Evolutionary conservation across 2,888 invertebrate genomes (phyloP).

Genomic region (Bellardia pandia): DNA sequence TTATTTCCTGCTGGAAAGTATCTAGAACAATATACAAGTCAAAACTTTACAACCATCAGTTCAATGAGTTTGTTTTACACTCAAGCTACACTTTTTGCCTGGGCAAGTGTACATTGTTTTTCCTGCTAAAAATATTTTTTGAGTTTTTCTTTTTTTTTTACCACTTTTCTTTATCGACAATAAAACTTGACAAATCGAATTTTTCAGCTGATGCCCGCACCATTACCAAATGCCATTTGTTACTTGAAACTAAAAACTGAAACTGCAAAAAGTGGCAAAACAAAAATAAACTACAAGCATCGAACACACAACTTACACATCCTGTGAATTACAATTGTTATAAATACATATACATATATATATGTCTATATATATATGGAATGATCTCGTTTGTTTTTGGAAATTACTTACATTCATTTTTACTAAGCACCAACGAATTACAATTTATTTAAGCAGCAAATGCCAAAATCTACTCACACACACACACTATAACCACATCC

Average conservation of each 20-base stretch:
- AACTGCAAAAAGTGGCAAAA: slow-evolving; percentile 1
- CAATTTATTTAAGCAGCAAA: slow-evolving; percentile 71
- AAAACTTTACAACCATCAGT: slow-evolving; percentile 24
- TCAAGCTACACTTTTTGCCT: background rate
- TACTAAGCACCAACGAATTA: slow-evolving; percentile 56
- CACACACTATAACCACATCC: background rate
- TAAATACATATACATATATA: background rate
- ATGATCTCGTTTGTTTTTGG: slow-evolving; percentile 53
- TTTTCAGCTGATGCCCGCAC: slow-evolving; percentile 72
- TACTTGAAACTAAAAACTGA: slow-evolving; percentile 44
- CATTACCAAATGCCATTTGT: slow-evolving; percentile 68
- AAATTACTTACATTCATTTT: slow-evolving; percentile 49
- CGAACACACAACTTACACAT: slow-evolving; percentile 42
- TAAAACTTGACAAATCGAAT: slow-evolving; percentile 74
- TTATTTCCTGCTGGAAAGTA: background rate
- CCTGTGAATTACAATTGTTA: slow-evolving; percentile 41
- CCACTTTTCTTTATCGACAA: slow-evolving; percentile 68
- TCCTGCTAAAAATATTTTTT: background rate
- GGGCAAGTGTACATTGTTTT: background rate
- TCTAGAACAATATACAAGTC: slow-evolving; percentile 17
- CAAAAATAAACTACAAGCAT: background rate
- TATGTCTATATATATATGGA: background rate
- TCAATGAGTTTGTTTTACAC: slow-evolving; percentile 9
- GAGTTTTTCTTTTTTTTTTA: background rate
- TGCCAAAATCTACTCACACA: slow-evolving; percentile 62